These are phyloP conservation scores for Benthosema pterotum DNA, from an alignment of 2,797 vertebrate genomes.

Conservation along the genomic window DNA sequence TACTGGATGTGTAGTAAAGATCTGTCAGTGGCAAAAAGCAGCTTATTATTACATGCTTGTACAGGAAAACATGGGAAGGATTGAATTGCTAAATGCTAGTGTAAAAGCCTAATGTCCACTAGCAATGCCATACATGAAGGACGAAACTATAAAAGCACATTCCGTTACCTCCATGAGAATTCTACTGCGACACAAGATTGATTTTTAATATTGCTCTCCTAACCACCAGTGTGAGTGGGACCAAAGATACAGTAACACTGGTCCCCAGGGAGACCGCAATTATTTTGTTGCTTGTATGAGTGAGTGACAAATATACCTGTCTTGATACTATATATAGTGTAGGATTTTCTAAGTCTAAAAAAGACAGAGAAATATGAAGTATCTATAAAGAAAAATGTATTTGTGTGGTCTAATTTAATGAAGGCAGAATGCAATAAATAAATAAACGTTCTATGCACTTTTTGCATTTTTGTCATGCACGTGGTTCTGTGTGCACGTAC, in stretches of 20 bases:
- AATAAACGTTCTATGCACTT: conserved; percentile 38
- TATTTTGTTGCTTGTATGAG: no score
- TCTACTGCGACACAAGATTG: conserved; percentile 18
- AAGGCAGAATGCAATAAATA: conserved; percentile 59
- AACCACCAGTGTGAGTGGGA: not conserved
- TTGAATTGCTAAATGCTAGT: conserved; percentile 21
- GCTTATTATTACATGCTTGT: conserved; percentile 25
- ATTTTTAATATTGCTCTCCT: not conserved
- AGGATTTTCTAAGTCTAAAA: not conserved
- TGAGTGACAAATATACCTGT: no score
- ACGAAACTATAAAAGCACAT: conserved; percentile 25
- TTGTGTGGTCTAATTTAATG: conserved; percentile 48
- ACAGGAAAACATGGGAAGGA: not conserved
- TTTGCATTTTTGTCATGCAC: not conserved
- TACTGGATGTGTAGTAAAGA: conserved; percentile 28
- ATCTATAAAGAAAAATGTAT: conserved; percentile 17
- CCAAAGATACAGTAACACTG: no score
- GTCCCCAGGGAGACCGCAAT: no score
- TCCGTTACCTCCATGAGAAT: conserved; percentile 8
- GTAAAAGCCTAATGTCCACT: not conserved
- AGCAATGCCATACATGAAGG: conserved; percentile 52
- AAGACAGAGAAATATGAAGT: not conserved
- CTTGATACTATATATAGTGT: no score
- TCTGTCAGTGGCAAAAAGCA: conserved; percentile 27
- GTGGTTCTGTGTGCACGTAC: conserved; percentile 8